Conservation (phyloP, 1,140 invertebrate species). For the Vanessa atalanta region DNA sequence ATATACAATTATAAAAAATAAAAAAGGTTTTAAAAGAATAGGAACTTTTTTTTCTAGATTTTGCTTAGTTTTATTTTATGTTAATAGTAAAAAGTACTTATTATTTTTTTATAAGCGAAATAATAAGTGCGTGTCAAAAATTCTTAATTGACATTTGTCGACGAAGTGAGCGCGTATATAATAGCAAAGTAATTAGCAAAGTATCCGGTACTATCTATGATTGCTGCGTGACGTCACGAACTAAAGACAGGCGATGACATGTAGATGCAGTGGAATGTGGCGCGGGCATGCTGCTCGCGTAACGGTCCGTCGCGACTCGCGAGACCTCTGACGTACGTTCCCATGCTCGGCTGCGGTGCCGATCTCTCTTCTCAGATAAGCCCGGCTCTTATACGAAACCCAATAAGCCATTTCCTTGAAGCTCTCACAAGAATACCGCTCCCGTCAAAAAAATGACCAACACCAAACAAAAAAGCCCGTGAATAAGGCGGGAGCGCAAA, state of each 20-base stretch:
- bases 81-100: background rate
- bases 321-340: constrained; percentile 53
- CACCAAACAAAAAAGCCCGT: constrained; percentile 70
- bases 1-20: too few species aligned
- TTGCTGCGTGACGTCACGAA: constrained; percentile 42
- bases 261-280: constrained; percentile 52
- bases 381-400: constrained; percentile 68
- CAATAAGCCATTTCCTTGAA: constrained; percentile 79
- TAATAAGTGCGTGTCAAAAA: background rate
- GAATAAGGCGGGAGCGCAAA: constrained; percentile 78
- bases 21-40: too few species aligned
- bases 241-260: constrained; percentile 38
- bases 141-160: constrained; percentile 12
- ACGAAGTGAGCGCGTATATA: constrained; percentile 12
- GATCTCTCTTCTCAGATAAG: constrained; percentile 71
- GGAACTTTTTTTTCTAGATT: too few species aligned
- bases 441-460: constrained; percentile 74
- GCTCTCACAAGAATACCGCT: constrained; percentile 73
- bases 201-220: constrained; percentile 37
- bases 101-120: constrained; percentile 1
- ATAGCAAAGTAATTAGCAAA: constrained; percentile 15
- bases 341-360: constrained; percentile 51
- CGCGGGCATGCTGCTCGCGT: constrained; percentile 43
- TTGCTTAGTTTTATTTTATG: too few species aligned
- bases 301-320: constrained; percentile 52